Base-by-base conservation (phyloP, 2,797 vertebrate genomes). In the Scarus forsteni region DNA sequence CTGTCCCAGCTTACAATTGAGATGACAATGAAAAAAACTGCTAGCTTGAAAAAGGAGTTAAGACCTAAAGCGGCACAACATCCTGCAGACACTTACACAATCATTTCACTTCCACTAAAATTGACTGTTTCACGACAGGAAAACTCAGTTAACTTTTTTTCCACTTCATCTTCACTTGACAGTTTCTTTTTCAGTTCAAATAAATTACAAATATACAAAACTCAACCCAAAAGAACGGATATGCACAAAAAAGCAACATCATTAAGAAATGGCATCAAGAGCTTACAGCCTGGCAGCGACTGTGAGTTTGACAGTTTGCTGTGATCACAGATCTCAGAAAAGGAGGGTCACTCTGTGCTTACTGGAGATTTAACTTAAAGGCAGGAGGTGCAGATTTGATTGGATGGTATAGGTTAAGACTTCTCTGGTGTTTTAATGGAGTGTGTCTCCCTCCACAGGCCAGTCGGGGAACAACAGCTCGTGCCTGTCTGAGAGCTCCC, bases 181-280 rank as follows among this genome's bases (percentile, higher is more conserved):
- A 73, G 64, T 3, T 78, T 66, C 34, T 51, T 51, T 75, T 27
- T 70, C 14, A 84, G 60, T 45, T 81, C 59, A 89, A 92, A 93
- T 90, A 91, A 92, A 92, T 92, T 90, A 92, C 64, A 86, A 84
- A 88, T 69, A 70, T 74, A 75, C 45, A 89, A 79, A 90, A 81
- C 73, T 72, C 46, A 72, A 80, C 36, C 60, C 59, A 48, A 42
- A 16, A 57, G 60, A 74, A 68, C 49, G 7, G 73, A 71, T 19
- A 62, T n/a, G 50, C 52, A 81, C 7, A 56, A 44, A 3, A 18
- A 15, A 70, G 71, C 6, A 59, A 64, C 19, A 60, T 11, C 70
- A 75, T 66, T 14, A 27, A 50, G 5, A 59, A 79, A 81, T 38
- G 9, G 49, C 34, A 66, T 70, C 55, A 66, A 46, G 50, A 34